A percentile compares a stretch with the other conserved stretches of the same genome.
phyloP scores from a whole-genome alignment of 2,797 vertebrate species.

The Rhinatrema bivittatum region DNA sequence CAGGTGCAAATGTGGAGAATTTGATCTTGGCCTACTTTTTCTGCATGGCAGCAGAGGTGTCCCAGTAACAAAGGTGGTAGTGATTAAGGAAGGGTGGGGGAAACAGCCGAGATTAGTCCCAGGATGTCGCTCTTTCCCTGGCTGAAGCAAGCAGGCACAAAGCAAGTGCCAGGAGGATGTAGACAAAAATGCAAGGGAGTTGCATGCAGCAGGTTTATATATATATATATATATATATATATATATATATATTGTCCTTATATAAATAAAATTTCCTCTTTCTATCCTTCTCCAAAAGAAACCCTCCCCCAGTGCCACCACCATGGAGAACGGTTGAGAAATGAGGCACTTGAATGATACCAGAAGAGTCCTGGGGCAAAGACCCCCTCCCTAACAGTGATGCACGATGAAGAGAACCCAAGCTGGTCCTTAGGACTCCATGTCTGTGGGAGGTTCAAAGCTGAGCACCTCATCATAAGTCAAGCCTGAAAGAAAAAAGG shows the following conservation, averaged over 20 bases:
- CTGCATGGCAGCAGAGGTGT: no score
- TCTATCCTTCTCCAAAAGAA: conserved; percentile 41
- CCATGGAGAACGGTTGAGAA: conserved; percentile 63
- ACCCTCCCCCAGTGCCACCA: conserved; percentile 49
- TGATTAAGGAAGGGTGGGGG: no score
- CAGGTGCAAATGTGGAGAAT: no score
- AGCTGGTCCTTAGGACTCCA: conserved; percentile 80
- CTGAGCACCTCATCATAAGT: conserved; percentile 89
- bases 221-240: no score
- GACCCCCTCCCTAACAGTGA: conserved; percentile 70
- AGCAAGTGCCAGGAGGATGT: conserved; percentile 20
- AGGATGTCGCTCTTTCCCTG: no score
- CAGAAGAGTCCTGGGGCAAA: conserved; percentile 60
- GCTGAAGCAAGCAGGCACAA: conserved; percentile 7
- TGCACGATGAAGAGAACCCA: conserved; percentile 33
- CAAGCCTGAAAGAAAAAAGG: conserved; percentile 60
- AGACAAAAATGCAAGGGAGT: conserved; percentile 42
- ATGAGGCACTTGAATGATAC: conserved; percentile 85
- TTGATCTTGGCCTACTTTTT: no score
- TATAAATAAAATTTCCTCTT: conserved; percentile 51
- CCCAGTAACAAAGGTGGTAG: no score
- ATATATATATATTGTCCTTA: conserved; percentile 32
- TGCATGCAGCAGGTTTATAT: conserved; percentile 49
- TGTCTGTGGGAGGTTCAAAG: conserved; percentile 82
- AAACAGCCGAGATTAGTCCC: no score